These are phyloP conservation scores for Ophraella communa DNA, from an alignment of 2,888 invertebrate species.

Conservation along the genomic window DNA sequence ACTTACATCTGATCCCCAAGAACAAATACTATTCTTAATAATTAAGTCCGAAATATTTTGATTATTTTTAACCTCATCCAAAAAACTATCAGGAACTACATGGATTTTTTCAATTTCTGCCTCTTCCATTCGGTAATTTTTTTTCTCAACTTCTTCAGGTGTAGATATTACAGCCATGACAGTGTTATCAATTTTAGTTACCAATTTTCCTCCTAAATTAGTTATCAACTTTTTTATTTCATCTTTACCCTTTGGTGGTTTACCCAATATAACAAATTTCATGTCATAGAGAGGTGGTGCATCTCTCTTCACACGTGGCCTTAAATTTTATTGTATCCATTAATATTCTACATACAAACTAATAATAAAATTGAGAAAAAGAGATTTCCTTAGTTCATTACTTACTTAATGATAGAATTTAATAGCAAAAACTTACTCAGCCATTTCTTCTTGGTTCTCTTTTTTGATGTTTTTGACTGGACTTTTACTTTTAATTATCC, in stretches of 20 bases:
- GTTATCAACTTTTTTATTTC: constrained; percentile 72
- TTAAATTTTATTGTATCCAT: too few species aligned
- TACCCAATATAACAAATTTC: constrained; percentile 74
- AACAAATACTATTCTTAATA: constrained; percentile 74
- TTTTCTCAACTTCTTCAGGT: constrained; percentile 71
- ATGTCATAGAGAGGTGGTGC: constrained; percentile 77
- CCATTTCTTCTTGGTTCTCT: constrained; percentile 50
- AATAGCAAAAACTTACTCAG: constrained; percentile 54
- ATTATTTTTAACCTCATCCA: constrained; percentile 71
- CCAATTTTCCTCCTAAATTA: constrained; percentile 78
- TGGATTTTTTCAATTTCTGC: constrained; percentile 76
- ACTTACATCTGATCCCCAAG: constrained; percentile 85
- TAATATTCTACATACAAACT: too few species aligned
- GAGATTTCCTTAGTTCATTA: too few species aligned
- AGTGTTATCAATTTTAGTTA: constrained; percentile 68
- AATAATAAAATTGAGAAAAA: too few species aligned
- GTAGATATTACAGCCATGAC: constrained; percentile 80
- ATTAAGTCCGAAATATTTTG: constrained; percentile 71
- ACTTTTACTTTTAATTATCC: constrained; percentile 65
- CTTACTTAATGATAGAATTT: too few species aligned
- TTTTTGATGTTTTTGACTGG: constrained; percentile 64
- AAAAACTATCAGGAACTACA: constrained; percentile 78
- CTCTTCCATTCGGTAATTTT: constrained; percentile 68
- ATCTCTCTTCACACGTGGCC: constrained; percentile 71
- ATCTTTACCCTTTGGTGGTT: constrained; percentile 64